phyloP scores from a whole-genome alignment of 2,888 invertebrate genomes.

The Adelognathus sp. region DNA sequence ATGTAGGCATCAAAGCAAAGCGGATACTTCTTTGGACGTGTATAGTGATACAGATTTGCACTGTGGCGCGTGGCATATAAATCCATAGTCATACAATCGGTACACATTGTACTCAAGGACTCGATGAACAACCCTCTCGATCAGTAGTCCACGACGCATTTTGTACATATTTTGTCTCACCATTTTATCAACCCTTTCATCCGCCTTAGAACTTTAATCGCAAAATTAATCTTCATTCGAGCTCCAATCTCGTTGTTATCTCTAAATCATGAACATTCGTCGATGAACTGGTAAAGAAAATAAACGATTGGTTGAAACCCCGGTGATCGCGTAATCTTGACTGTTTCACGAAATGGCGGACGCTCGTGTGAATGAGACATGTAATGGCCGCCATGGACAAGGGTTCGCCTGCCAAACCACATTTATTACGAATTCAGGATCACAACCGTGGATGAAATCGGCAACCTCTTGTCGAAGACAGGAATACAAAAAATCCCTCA shows the following conservation, averaged over 20 bases:
- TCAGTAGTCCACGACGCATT: neutral
- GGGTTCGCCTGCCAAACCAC: too few species aligned
- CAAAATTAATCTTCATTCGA: neutral
- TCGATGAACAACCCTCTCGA: slow-evolving; percentile 8
- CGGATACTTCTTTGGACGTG: neutral
- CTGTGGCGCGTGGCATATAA: slow-evolving; percentile 29
- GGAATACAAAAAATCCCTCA: neutral
- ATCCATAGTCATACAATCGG: neutral
- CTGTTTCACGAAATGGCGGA: neutral
- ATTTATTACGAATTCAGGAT: too few species aligned
- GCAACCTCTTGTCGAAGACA: too few species aligned
- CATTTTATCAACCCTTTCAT: neutral
- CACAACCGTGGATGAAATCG: too few species aligned
- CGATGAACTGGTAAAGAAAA: neutral
- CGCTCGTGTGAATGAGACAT: neutral
- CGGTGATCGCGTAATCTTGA: neutral
- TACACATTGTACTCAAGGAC: slow-evolving; percentile 15
- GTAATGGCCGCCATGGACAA: neutral
- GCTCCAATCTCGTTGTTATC: neutral
- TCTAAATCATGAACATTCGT: too few species aligned
- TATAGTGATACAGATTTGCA: slow-evolving; percentile 9
- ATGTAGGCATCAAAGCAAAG: neutral
- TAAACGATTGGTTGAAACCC: neutral
- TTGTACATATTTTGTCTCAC: neutral
- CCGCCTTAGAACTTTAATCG: neutral